Base-by-base conservation (phyloP, 2,113 vertebrate species). In the Boulengeromyrus knoepffleri region DNA sequence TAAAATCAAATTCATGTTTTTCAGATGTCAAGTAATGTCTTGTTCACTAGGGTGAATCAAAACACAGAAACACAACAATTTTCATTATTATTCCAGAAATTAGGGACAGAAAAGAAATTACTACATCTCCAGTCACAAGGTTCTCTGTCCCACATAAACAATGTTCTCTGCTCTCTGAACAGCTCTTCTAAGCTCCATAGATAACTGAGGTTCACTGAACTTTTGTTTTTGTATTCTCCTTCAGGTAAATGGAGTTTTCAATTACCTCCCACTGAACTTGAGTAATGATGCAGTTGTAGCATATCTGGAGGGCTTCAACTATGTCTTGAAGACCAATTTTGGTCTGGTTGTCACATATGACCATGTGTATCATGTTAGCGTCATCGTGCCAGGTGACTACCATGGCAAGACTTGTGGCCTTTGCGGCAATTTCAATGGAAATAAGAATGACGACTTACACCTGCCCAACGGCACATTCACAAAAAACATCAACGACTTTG, bases 341-440 rank as follows among this genome's bases (percentile, higher is more conserved):
- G 94, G 94, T 7, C 92, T 96, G 56, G 6, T 19, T 3, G 91
- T 96, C 85, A 95, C 91, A 66, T 96, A 95, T 70, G 93, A 95
- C 86, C 92, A 94, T 13, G 88, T 92, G 21, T 96, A 95, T 90
- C 92, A 92, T 0, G 93, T 95, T 53, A 92, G 91, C 0, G 94
- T 95, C 89, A 94, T 92, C 0, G 93, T 96, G 7, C 95, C 95
- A 7, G 93, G 93, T 0, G 95, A 92, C 90, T 96, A 96, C 49
- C 91, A 31, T 2, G 90, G 5, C 9, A 95, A 95, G 88, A 92
- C 95, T 74, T 93, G 94, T 1, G 95, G 96, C 10, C 92, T 96
- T 84, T 96, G 96, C 6, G 96, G 95, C 4, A 95, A 95, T 90
- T 96, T 92, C 91, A 96, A 96, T 1, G 92, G 91, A 0, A 24